Base-by-base conservation (phyloP, 2,888 invertebrate species). In the Mythimna albipuncta region DNA sequence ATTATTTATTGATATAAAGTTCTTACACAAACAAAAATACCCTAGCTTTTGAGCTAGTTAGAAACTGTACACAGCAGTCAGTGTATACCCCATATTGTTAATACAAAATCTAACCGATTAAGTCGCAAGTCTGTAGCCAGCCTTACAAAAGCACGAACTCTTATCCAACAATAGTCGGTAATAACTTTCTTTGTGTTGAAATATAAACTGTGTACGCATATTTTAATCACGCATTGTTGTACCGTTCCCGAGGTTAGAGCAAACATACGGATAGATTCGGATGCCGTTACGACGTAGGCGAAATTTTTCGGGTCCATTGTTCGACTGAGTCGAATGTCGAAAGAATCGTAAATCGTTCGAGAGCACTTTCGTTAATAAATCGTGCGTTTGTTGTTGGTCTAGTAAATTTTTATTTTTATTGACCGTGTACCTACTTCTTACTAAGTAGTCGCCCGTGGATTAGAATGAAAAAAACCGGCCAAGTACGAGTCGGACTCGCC, bases 141-240 rank as follows among this genome's bases (percentile, higher is more conserved):
- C 90, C 84, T 85, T 81, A 77, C 71, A 58, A 77, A 79, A 82
- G 82, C 86, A 81, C 83, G 84, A 85, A 80, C 85, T 85, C 83
- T 83, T 81, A 81, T 74, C 81, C 89, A 91, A 95, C 94, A 95
- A 95, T 94, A 87, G 90, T 74, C 89, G 79, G 87, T 93, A 94
- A 95, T 94, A 94, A 93, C 93, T 94, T 91, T 91, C 93, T 92
- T 93, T 93, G 93, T 93, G 92, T 91, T 90, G 90, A 89, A 89
- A 89, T 88, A 89, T 89, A 89, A 79, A 83, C 83, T 79, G 85
- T 85, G 88, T 89, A 89, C 92, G 92, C 93, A 92, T 90, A 93
- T 94, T 94, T 94, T 95, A 94, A 94, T 95, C 94, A 92, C 89
- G 91, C 89, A 92, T 93, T 94, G 92, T 92, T 75, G 44, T 32